Conservation (phyloP, 30 jellyfish, hydroid and myxozoan genomes). For the Rhopilema esculentum region DNA sequence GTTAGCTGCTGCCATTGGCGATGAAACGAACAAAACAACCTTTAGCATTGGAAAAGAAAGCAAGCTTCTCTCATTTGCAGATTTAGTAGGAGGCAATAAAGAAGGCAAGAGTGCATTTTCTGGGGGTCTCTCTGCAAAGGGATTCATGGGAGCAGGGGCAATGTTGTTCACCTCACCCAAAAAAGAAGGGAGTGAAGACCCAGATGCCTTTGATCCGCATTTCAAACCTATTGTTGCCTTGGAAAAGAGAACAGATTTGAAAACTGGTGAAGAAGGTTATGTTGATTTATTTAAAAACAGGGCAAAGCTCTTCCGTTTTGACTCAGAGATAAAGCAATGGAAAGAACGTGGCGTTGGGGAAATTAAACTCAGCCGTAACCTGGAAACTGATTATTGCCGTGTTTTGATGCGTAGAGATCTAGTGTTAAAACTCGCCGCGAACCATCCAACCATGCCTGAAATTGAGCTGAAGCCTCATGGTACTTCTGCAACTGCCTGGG, state of each 20-base stretch:
- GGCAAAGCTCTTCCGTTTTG: conserved; percentile 75
- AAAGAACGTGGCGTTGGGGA: conserved; percentile 87
- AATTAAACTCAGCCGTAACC: conserved; percentile 53
- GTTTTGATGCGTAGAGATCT: conserved; percentile 79
- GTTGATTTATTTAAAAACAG: conserved; percentile 37
- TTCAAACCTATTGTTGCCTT: conserved; percentile 60
- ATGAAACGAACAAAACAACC: neutral
- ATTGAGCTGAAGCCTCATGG: conserved; percentile 60
- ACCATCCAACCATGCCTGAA: conserved; percentile 64
- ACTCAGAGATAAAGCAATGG: conserved; percentile 68
- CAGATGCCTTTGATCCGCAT: conserved; percentile 53
- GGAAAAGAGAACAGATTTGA: conserved; percentile 43
- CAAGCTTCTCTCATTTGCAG: conserved; percentile 53
- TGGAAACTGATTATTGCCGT: conserved; percentile 51
- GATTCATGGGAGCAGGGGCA: conserved; percentile 65
- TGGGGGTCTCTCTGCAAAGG: neutral
- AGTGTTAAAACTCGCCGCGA: conserved; percentile 66
- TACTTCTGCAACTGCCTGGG: conserved; percentile 32
- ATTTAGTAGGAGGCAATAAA: conserved; percentile 5
- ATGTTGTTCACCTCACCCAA: conserved; percentile 27
- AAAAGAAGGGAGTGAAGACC: conserved; percentile 32
- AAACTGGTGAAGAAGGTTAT: conserved; percentile 77
- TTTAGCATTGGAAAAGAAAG: neutral
- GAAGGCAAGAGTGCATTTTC: neutral
- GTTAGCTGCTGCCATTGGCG: neutral